Conservation (phyloP, 2,113 vertebrate species). For the Phalacrocorax carbo region DNA sequence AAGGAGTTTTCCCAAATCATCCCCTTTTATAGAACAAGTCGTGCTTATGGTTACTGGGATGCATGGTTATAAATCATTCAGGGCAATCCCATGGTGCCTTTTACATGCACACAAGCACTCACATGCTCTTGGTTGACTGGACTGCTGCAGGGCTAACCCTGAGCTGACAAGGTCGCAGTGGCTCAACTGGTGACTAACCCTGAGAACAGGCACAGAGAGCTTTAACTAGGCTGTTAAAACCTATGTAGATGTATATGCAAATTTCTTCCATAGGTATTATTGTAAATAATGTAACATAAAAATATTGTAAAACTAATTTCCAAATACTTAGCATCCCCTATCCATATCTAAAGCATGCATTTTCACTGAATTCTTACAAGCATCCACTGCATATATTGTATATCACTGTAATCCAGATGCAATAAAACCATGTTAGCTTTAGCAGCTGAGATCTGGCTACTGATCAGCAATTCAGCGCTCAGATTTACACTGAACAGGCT, state of each 20-base stretch:
- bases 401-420: neutral
- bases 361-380: neutral
- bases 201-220: neutral
- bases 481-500: neutral
- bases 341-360: neutral
- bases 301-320: neutral
- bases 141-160: neutral
- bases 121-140: fast-evolving
- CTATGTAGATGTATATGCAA: neutral
- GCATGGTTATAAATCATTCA: fast-evolving
- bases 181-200: neutral
- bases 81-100: fast-evolving
- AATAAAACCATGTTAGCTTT: neutral
- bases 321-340: neutral
- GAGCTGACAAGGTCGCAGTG: neutral
- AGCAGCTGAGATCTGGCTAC: neutral
- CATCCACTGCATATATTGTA: neutral
- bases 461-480: neutral
- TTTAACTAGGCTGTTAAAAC: neutral
- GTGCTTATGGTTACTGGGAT: neutral
- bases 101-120: fast-evolving
- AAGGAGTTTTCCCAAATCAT: neutral
- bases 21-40: neutral
- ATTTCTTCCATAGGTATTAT: neutral
- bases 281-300: neutral